phyloP scores from a whole-genome alignment of 1,140 invertebrate species.

The Hyles vespertilio region DNA sequence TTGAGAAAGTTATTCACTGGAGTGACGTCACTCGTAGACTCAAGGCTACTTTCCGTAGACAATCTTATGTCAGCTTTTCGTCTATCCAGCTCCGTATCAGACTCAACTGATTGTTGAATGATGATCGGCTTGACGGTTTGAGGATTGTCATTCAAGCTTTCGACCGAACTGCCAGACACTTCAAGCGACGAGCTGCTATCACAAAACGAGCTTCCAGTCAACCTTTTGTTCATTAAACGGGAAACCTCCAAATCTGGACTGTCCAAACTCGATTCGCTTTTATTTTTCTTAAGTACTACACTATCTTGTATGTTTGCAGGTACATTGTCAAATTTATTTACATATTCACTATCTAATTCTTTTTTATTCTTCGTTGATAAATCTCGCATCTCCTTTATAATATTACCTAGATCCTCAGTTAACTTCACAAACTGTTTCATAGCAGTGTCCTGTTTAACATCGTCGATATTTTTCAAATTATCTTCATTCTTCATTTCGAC shows the following conservation, averaged over 20 bases:
- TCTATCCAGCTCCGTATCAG: conserved; percentile 40
- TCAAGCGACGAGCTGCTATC: conserved; percentile 71
- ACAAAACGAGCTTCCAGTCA: conserved; percentile 51
- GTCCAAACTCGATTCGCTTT: conserved; percentile 71
- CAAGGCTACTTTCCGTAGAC: conserved; percentile 60
- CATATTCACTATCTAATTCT: conserved; percentile 34
- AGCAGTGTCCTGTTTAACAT: conserved; percentile 30
- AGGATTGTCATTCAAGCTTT: conserved; percentile 54
- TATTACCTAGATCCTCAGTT: conserved; percentile 47
- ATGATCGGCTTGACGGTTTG: conserved; percentile 30
- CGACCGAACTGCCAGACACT: conserved; percentile 69
- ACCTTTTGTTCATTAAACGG: conserved; percentile 58
- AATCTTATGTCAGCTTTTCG: conserved; percentile 32
- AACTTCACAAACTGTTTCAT: conserved; percentile 55
- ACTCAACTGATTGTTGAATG: conserved; percentile 28
- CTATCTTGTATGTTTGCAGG: conserved; percentile 50
- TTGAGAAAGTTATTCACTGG: conserved; percentile 61
- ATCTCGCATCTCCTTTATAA: conserved; percentile 35
- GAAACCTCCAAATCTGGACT: conserved; percentile 73
- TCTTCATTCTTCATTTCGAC: conserved; percentile 35
- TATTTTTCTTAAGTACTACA: conserved; percentile 71
- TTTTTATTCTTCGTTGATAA: conserved; percentile 32
- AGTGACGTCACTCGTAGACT: conserved; percentile 58
- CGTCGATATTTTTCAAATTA: conserved; percentile 13
- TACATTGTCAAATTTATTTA: conserved; percentile 37